Base-by-base conservation (phyloP, 2,888 invertebrate genomes). In the Nemotelus nigrinus region DNA sequence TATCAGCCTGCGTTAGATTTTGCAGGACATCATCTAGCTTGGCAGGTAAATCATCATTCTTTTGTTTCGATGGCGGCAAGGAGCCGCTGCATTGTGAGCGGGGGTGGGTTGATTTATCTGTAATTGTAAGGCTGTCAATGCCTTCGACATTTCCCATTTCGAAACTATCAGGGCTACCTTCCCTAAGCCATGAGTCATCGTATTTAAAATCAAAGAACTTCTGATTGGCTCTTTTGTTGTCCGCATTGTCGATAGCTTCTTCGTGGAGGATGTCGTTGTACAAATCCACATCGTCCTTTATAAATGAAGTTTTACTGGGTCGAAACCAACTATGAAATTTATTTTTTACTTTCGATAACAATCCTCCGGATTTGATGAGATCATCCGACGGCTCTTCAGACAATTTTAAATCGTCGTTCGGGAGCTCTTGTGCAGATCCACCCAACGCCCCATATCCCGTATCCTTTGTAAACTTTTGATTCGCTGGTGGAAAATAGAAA, bases 1-100 rank as follows among this genome's bases (percentile, higher is more conserved):
- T 45, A 44, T 77, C 77, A 45, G 60, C 43, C 63, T 63, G 68
- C 47, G 77, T 63, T 43, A 78, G 44, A 53, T 78, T 78, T 75
- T 75, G 67, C 2, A 75, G 47, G 10, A 78, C 45, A 10, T 74
- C 74, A 10, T 5, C 57, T 65, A 45, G 74, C 63, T 77, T 58
- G 43, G 10, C 4, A 25, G 3, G 39, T 1, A 63, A 43, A 3
- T 7, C 6, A 5, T 44, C n/a, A 43, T 44, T 43, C 44, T 7
- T 2, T 7, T 48, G 39, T 3, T 47, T n/a, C 41, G 53, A 7
- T 57, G 10, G 25, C 1, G 25, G 25, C 25, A 1, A 25, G 1
- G 25, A 25, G 25, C 25, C 25, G 25, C 25, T 25, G 25, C 25
- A 25, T 25, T 25, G 25, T 25, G 25, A 25, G 25, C 25, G 25